A percentile compares a stretch with the other conserved stretches of the same genome.
Conservation (phyloP, 2,888 invertebrate species). For the Nemoura dubitans region DNA sequence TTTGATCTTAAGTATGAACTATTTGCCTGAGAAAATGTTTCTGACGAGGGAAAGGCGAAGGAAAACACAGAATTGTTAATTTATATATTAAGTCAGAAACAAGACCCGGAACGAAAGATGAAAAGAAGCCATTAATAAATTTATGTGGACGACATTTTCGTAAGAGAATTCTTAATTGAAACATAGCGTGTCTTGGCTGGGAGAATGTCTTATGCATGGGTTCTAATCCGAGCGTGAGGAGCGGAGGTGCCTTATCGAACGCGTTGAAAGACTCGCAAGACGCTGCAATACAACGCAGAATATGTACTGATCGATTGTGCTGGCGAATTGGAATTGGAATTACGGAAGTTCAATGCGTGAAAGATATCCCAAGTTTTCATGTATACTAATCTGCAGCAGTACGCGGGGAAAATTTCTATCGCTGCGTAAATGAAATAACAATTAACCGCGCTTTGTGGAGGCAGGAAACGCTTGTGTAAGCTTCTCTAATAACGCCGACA, state of each 20-base stretch:
- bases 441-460: constrained; percentile 32
- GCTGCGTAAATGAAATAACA: background rate
- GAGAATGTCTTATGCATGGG: background rate
- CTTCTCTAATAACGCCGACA: background rate
- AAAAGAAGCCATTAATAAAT: background rate
- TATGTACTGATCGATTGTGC: background rate
- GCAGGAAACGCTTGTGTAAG: constrained; percentile 13
- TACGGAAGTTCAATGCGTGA: background rate
- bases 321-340: background rate
- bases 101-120: background rate
- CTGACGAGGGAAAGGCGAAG: background rate
- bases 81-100: constrained; percentile 7
- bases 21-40: background rate
- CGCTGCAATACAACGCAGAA: too few relatives aligned
- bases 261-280: background rate
- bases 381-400: background rate
- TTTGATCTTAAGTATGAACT: constrained; percentile 4
- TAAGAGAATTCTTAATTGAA: background rate
- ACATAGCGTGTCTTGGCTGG: background rate
- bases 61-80: constrained; percentile 7
- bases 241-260: background rate
- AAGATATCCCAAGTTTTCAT: background rate
- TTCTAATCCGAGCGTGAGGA: background rate
- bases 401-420: constrained; percentile 18
- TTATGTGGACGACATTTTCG: background rate